A percentile compares a stretch with the other conserved stretches of the same genome.
Conservation (phyloP, 2,888 invertebrate genomes). For the Hypomecis punctinalis region DNA sequence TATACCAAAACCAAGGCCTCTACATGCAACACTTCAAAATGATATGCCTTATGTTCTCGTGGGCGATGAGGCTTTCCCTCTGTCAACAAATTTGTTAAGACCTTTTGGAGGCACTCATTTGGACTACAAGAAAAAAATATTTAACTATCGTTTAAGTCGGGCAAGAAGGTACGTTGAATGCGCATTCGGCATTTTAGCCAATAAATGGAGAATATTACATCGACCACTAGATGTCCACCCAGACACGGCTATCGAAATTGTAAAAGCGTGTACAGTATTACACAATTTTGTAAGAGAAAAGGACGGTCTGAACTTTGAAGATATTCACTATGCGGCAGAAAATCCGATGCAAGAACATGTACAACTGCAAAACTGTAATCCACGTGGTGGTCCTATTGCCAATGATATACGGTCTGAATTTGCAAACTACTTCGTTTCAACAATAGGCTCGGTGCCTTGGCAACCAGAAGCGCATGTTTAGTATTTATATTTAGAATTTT, state of each 20-base stretch:
- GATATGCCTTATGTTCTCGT: slow-evolving; percentile 3
- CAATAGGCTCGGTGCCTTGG: slow-evolving; percentile 28
- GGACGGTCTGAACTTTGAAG: slow-evolving; percentile 17
- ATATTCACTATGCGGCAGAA: slow-evolving; percentile 1
- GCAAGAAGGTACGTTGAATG: slow-evolving; percentile 52
- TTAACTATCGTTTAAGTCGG: slow-evolving; percentile 48
- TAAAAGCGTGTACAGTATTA: slow-evolving; percentile 15
- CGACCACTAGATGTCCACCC: slow-evolving; percentile 39
- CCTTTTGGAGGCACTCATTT: slow-evolving; percentile 6
- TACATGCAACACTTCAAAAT: slow-evolving; percentile 32
- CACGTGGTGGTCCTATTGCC: slow-evolving; percentile 26
- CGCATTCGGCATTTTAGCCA: slow-evolving; percentile 50
- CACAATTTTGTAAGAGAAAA: slow-evolving; percentile 30
- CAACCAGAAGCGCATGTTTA: slow-evolving; percentile 17
- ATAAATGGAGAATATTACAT: slow-evolving; percentile 44
- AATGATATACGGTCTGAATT: slow-evolving; percentile 31
- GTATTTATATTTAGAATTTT: slow-evolving; percentile 20
- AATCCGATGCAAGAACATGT: slow-evolving; percentile 22
- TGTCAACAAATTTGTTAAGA: neutral
- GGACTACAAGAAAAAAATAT: slow-evolving; percentile 38
- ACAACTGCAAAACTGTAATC: slow-evolving; percentile 23
- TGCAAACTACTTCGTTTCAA: slow-evolving; percentile 26
- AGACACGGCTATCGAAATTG: slow-evolving; percentile 1
- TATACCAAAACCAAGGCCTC: slow-evolving; percentile 44
- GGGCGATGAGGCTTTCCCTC: slow-evolving; percentile 7